Evolutionary conservation across 2,113 vertebrate species (phyloP).

Genomic region (Ibidorhyncha struthersii): DNA sequence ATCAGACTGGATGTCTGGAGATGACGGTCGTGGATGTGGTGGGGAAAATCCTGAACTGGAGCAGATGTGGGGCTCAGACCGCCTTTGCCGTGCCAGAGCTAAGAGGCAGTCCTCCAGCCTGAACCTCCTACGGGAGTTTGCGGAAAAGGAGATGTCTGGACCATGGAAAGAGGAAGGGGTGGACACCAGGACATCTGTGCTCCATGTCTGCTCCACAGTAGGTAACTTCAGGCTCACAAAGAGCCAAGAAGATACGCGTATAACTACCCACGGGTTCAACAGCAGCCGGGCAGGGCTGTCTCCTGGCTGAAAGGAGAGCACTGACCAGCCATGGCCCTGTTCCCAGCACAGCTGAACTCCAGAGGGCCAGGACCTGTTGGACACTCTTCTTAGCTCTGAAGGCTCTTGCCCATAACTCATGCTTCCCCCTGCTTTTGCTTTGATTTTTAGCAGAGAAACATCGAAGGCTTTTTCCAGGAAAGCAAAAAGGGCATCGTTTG

Average conservation of each 20-base stretch:
- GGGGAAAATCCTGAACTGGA: not conserved
- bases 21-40: accelerated
- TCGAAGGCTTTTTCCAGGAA: not conserved
- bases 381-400: not conserved
- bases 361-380: not conserved
- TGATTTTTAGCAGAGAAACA: not conserved
- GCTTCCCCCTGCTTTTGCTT: not conserved
- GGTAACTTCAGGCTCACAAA: not conserved
- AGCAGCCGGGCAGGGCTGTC: not conserved
- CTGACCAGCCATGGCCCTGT: not conserved
- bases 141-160: not conserved
- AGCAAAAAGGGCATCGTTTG: not conserved
- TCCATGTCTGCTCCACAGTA: not conserved
- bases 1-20: not conserved
- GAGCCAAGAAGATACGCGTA: accelerated
- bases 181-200: not conserved
- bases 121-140: not conserved
- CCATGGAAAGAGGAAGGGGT: not conserved
- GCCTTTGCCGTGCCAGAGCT: not conserved
- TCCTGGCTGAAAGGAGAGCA: not conserved
- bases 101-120: not conserved
- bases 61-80: not conserved
- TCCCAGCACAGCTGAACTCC: no score
- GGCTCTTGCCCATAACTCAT: not conserved
- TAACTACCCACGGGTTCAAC: not conserved